Conservation (phyloP, 2,797 vertebrate species). For the Xenopus petersii region DNA sequence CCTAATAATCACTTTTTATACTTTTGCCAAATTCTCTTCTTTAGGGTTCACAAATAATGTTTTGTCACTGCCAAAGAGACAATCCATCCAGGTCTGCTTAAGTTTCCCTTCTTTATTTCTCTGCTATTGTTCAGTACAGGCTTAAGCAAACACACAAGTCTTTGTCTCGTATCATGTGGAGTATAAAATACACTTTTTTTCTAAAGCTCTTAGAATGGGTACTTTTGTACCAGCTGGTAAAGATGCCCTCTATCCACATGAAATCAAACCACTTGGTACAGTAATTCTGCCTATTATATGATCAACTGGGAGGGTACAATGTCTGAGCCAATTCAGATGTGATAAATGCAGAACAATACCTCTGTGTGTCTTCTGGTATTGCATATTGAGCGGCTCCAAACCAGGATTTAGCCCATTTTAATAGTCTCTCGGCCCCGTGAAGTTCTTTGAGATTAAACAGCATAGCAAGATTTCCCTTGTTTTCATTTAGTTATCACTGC, state of each 20-base stretch:
- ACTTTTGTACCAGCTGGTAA: slow-evolving; percentile 64
- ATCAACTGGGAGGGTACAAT: slow-evolving; percentile 43
- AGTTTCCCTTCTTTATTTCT: slow-evolving; percentile 49
- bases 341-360: slow-evolving; percentile 47
- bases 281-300: slow-evolving; percentile 69
- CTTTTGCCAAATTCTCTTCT: slow-evolving; percentile 47
- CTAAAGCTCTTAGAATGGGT: slow-evolving; percentile 54
- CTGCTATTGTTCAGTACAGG: slow-evolving; percentile 26
- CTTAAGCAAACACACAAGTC: slow-evolving; percentile 52
- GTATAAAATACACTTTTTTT: slow-evolving; percentile 52
- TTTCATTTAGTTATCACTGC: slow-evolving; percentile 9
- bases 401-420: slow-evolving; percentile 41
- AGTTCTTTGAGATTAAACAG: slow-evolving; percentile 19
- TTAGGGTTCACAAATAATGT: slow-evolving; percentile 49
- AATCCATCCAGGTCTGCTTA: slow-evolving; percentile 47
- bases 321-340: slow-evolving; percentile 49
- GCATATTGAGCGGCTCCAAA: slow-evolving; percentile 33
- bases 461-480: slow-evolving; percentile 27
- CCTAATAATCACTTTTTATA: slow-evolving; percentile 45
- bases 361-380: slow-evolving; percentile 38
- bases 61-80: slow-evolving; percentile 51
- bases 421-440: slow-evolving; percentile 37
- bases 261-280: slow-evolving; percentile 60
- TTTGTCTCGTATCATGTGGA: slow-evolving; percentile 54
- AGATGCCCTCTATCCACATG: slow-evolving; percentile 59